Evolutionary conservation across 2,797 vertebrate species (phyloP).

Genomic region (Staurois parvus): DNA sequence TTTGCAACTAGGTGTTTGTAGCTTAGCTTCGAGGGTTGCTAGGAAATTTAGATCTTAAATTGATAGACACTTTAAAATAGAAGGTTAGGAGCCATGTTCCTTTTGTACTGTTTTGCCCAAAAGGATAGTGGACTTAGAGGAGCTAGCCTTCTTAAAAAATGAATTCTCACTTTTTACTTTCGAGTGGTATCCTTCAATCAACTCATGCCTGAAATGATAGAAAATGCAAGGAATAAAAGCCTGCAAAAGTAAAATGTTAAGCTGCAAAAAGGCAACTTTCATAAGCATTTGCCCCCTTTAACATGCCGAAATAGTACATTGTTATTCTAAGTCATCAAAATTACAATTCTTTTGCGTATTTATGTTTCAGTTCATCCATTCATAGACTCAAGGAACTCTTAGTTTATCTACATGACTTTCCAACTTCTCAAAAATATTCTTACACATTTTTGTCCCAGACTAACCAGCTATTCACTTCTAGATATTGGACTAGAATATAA

Average conservation of each 20-base stretch:
- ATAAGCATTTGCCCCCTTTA: neutral
- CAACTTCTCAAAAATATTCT: constrained; percentile 7
- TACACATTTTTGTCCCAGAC: neutral
- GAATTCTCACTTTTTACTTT: too few species aligned
- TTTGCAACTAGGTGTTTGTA: too few species aligned
- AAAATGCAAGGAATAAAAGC: neutral
- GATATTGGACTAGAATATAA: neutral
- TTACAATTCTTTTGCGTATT: constrained; percentile 6
- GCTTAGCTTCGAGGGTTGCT: too few species aligned
- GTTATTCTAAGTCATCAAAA: constrained; percentile 17
- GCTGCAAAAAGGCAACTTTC: neutral
- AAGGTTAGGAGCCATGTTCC: neutral
- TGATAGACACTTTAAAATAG: too few species aligned
- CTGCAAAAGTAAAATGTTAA: neutral
- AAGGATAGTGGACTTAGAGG: neutral
- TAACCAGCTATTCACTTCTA: neutral
- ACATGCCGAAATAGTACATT: constrained; percentile 34
- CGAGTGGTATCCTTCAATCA: neutral
- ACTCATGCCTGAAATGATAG: neutral
- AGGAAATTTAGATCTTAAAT: too few species aligned
- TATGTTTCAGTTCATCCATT: constrained; percentile 7
- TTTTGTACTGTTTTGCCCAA: neutral
- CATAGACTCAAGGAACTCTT: neutral
- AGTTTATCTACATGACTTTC: constrained; percentile 10
- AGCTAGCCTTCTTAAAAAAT: too few species aligned